Conservation (phyloP, 2,888 invertebrate genomes). For the Yponomeuta malinellus region DNA sequence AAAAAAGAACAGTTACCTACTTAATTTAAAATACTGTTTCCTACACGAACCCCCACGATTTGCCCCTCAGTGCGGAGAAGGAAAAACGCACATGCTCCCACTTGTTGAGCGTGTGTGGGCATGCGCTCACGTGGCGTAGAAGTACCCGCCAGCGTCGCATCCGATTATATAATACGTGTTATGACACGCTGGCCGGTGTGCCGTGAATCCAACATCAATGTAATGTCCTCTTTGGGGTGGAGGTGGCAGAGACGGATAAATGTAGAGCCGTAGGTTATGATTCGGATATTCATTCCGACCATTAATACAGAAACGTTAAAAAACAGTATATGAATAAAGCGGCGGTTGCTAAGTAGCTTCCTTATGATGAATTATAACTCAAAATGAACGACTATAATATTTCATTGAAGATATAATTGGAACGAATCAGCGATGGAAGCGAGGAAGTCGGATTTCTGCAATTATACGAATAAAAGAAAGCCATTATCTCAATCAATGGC, state of each 20-base stretch:
- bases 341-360: slow-evolving; percentile 22
- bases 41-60: too few relatives aligned
- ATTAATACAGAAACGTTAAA: slow-evolving; percentile 3
- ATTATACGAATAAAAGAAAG: slow-evolving; percentile 65
- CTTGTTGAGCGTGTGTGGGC: slow-evolving; percentile 36
- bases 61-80: not conserved
- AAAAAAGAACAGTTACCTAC: too few relatives aligned
- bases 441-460: slow-evolving; percentile 59
- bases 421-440: slow-evolving; percentile 37
- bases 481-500: slow-evolving; percentile 67
- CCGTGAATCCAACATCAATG: not conserved
- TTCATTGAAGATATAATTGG: slow-evolving; percentile 48
- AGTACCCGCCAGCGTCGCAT: not conserved
- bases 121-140: slow-evolving; percentile 32
- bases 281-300: not conserved
- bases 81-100: slow-evolving; percentile 13
- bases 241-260: not conserved
- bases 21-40: too few relatives aligned
- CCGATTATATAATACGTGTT: slow-evolving; percentile 7
- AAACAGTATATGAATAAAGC: slow-evolving; percentile 4
- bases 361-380: slow-evolving; percentile 35
- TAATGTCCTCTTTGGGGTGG: not conserved
- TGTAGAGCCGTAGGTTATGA: not conserved
- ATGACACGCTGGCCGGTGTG: not conserved
- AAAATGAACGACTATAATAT: slow-evolving; percentile 48